Evolutionary conservation across 2,113 vertebrate genomes (phyloP).

Genomic region (Cochlearius cochlearius): DNA sequence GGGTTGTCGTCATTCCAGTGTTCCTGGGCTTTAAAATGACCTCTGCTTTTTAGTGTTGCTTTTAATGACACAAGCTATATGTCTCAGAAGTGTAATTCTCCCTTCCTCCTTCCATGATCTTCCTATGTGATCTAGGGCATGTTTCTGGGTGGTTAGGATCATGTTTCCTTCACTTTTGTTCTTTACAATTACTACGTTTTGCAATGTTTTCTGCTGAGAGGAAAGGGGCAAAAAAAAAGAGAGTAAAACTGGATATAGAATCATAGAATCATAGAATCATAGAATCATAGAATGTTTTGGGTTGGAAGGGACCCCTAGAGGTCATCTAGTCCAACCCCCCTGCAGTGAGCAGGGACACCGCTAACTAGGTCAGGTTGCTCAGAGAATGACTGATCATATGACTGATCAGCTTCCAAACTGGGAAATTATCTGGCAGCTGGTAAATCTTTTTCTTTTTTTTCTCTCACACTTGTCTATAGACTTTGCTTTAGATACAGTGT

Average conservation of each 20-base stretch:
- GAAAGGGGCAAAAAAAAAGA: neutral
- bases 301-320: too few species aligned
- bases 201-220: neutral
- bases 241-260: neutral
- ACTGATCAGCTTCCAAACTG: conserved; percentile 3
- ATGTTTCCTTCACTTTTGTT: neutral
- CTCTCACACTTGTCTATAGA: neutral
- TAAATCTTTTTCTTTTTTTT: neutral
- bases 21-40: neutral
- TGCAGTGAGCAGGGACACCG: too few species aligned
- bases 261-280: too few species aligned
- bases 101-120: neutral
- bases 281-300: too few species aligned
- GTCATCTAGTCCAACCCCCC: too few species aligned
- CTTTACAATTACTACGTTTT: neutral
- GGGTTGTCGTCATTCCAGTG: neutral
- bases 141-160: neutral
- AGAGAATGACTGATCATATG: too few species aligned
- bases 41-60: neutral
- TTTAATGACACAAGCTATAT: neutral
- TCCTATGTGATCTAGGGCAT: neutral
- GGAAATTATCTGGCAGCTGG: neutral
- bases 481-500: neutral
- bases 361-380: too few species aligned
- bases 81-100: neutral